Percentiles rank a stretch among this genome's conserved stretches.
Evolutionary conservation across 2,888 invertebrate genomes (phyloP).

Genomic region (Byasa hedistus): DNA sequence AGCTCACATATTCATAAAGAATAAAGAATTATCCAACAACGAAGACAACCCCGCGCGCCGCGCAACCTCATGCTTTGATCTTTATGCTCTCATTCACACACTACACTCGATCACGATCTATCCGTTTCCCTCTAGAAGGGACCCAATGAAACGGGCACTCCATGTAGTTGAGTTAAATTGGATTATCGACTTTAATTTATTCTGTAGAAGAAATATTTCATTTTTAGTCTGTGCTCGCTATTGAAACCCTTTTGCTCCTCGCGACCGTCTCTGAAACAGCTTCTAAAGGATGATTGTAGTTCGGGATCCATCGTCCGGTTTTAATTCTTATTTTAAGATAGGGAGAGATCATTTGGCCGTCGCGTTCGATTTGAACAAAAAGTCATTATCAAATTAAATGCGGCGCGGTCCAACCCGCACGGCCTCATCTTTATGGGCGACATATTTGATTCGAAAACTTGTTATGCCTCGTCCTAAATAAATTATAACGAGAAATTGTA

Average conservation of each 20-base stretch:
- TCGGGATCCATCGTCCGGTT: conserved; percentile 68
- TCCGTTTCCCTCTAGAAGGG: conserved; percentile 69
- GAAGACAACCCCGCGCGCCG: conserved; percentile 54
- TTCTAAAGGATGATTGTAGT: conserved; percentile 73
- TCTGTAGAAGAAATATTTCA: conserved; percentile 77
- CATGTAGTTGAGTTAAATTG: conserved; percentile 53
- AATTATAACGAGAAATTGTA: conserved; percentile 80
- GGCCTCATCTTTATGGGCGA: conserved; percentile 79
- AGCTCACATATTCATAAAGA: conserved; percentile 80
- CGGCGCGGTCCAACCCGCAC: conserved; percentile 72
- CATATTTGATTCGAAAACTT: conserved; percentile 80
- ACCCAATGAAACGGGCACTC: conserved; percentile 61
- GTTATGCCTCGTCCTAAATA: conserved; percentile 79
- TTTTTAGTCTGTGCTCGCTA: conserved; percentile 62
- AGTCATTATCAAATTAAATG: conserved; percentile 72
- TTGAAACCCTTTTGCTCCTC: conserved; percentile 73
- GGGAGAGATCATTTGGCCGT: conserved; percentile 68
- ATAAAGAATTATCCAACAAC: conserved; percentile 76
- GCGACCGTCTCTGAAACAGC: conserved; percentile 54
- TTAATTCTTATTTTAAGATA: conserved; percentile 75
- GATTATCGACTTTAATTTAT: conserved; percentile 79
- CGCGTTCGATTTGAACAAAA: conserved; percentile 57
- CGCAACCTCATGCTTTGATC: conserved; percentile 55
- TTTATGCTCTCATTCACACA: conserved; percentile 79
- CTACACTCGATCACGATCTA: conserved; percentile 73